phyloP scores from a whole-genome alignment of 1,140 invertebrate genomes.

The Meloidogyne hapla region DNA sequence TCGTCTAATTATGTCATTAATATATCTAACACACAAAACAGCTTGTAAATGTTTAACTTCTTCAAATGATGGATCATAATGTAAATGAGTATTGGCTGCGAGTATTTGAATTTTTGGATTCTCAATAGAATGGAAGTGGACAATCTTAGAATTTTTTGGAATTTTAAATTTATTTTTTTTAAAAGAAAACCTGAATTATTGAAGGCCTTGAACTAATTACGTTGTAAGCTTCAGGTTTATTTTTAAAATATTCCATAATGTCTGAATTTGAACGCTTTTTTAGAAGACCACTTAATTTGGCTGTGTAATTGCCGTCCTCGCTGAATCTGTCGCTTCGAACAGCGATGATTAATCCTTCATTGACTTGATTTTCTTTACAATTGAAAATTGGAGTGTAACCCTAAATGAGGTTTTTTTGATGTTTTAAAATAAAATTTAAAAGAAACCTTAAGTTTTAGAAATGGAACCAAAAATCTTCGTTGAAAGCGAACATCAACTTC shows the following conservation, averaged over 20 bases:
- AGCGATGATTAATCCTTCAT: conserved; percentile 32
- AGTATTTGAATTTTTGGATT: conserved; percentile 4
- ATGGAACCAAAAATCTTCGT: conserved; percentile 20
- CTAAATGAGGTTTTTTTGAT: conserved; percentile 14
- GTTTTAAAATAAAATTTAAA: conserved; percentile 6
- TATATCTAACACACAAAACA: conserved; percentile 27
- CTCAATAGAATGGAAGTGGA: conserved; percentile 9
- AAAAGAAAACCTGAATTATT: conserved; percentile 23
- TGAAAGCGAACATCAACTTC: conserved; percentile 34
- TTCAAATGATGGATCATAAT: conserved; percentile 32
- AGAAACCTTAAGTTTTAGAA: conserved; percentile 24
- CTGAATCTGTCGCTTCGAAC: conserved; percentile 18
- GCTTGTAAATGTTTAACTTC: conserved; percentile 30
- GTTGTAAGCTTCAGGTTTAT: background rate
- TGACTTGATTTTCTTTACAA: conserved; percentile 33
- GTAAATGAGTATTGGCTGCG: conserved; percentile 31
- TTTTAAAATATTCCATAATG: conserved; percentile 19
- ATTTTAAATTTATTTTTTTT: conserved; percentile 1
- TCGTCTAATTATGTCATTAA: conserved; percentile 3
- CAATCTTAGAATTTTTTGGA: conserved; percentile 12
- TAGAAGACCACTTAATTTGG: conserved; percentile 12
- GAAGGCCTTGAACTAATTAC: conserved; percentile 16
- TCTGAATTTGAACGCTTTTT: conserved; percentile 18
- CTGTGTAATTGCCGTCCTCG: background rate
- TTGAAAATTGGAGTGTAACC: conserved; percentile 22